Evolutionary conservation across 2,113 vertebrate genomes (phyloP), one percentile per base, ranked within the genome.

Genomic region (Spea bombifrons): DNA sequence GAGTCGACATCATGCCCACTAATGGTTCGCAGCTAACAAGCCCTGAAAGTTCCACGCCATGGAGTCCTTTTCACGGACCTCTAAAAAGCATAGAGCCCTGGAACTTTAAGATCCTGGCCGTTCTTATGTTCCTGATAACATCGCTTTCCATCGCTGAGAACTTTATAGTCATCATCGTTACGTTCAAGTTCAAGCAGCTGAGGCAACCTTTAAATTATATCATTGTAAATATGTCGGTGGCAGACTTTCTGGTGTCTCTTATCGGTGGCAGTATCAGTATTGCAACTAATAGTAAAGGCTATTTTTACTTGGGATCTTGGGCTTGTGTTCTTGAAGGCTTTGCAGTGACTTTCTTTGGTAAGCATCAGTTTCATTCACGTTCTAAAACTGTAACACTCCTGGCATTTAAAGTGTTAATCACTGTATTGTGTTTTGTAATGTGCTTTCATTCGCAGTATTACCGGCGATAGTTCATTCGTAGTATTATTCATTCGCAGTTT

Each of bases 321-420:
- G 93, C 94, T 71, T 97, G 95, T 44, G 86, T 96, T 3, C 55
- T 95, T 83, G 95, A 97, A 87, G 95, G 95, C 73, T 97, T 97
- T 81, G 94, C 93, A 3, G 95, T 97, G 16, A 96, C 95, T 10
- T 97, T 90, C 86, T 95, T 97, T 81, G 95, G 95, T 97, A 91
- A 92, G 95, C 87, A 76, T 55, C 48, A 64, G 75, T 70, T 78
- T 80, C 7, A 61, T 59, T 73, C 80, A 17, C 66, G 4, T 16
- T 55, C 80, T 0, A 63, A 63, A 15, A 1, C 59, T 63, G 12
- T 63, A 10, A 15, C 16, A 5, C 7, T 63, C 16, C 59, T 63
- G 59, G 16, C 16, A 63, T 63, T 15, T 8, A 15, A 15, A 55
- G 30, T 55, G 7, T 7, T 55, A 55, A 55, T 55, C 52, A 55